Evolutionary conservation across 1,140 invertebrate genomes (phyloP), one percentile per base, ranked within the genome.

Genomic region (Homarus americanus): DNA sequence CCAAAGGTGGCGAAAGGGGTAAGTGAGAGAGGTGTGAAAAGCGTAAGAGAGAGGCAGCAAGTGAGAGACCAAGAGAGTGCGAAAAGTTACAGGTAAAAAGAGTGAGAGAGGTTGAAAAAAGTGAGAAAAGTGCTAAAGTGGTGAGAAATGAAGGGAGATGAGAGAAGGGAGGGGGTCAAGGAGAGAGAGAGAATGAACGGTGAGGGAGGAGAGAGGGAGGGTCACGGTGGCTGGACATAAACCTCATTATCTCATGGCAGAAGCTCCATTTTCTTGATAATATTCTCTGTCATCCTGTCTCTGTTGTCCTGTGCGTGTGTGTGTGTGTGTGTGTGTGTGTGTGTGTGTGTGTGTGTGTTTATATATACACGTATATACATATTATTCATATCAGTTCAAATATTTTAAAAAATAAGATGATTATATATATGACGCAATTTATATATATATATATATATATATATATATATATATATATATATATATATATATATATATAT

Each of bases 381-480:
- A 80, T 80, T 38, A 38, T 38, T 58, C n/a, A 38, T 49, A 49
- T 49, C 4, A 7, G 44, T 49, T 7, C 12, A 49, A 12, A 4
- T 49, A 4, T 7, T 49, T 49, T 12, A 4, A 7, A 4, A 49
- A 12, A 49, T 4, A 49, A 49, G 12, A 49, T 4, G 12, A 49
- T 7, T 80, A 80, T 80, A 28, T 58, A 80, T 58, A 80, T 58
- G 58, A 38, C 34, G n/a, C n/a, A 38, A 80, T 80, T 58, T 80
- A 80, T 80, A 80, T 80, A 80, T 80, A 80, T 80, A 80, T 53
- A 80, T 53, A 80, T 53, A 80, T 53, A 80, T 53, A 80, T 80
- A 53, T 53, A 80, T 53, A 80, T 53, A 80, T 53, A 80, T 53
- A 80, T n/a, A 53, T 34, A 80, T 49, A 80, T 49, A 80, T 49